Base-by-base conservation (phyloP, 1,140 invertebrate genomes). In the Drosophila ananassae region DNA sequence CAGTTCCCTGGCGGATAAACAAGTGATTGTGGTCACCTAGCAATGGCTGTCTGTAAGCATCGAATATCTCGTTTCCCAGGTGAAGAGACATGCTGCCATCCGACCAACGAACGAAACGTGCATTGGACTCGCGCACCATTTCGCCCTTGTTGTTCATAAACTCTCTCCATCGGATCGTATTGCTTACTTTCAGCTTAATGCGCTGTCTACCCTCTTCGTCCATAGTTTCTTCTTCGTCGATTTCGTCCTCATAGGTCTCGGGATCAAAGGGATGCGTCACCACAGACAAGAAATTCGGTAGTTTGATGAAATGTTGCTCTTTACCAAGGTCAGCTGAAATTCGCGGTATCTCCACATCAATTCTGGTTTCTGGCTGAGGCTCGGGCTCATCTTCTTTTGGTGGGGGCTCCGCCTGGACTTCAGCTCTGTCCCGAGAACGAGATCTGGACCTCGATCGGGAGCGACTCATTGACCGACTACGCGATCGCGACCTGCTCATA, bases 31-130 rank as follows among this genome's bases (percentile, higher is more conserved):
- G 96, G 91, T 98, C 97, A 13, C 97, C 97, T 93, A 97, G 93
- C 6, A 95, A 92, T 0, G 97, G 97, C 92, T 99, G 98, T 76
- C 97, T 96, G 85, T 99, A 98, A 0, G 99, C 97, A 91, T 99
- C 98, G 92, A 99, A 99, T 73, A 99, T 98, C 94, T 99, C 99
- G 46, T 96, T 96, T 24, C 99, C 98, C 41, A 99, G 94, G 93
- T 99, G 97, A 17, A 99, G 92, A n/a, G 98, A 99, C 95, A 99
- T 97, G 73, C 97, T 98, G 8, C 98, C 98, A 93, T 99, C 99
- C 0, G 98, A 99, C 99, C 99, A 99, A 68, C 96, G 95, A 7
- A 99, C 97, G 79, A 99, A 95, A 59, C 98, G 95, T 0, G 98
- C 97, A 93, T 99, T 99, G 50, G 98, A 99, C 93, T 99, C 97